Evolutionary conservation across 2,113 vertebrate genomes (phyloP).

Genomic region (Sander vitreus): DNA sequence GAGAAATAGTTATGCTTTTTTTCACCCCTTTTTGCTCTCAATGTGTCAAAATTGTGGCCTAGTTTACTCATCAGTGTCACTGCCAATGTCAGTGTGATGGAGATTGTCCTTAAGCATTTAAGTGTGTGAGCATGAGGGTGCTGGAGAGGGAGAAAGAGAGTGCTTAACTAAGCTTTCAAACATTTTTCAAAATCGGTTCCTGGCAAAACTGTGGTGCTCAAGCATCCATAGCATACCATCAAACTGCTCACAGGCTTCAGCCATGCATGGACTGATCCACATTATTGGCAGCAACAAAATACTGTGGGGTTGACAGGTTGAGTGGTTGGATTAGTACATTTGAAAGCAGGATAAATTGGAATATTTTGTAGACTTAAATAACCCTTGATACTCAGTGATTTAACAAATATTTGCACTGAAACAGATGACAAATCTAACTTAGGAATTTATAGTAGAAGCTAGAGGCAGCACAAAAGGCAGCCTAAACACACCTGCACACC

Average conservation of each 20-base stretch:
- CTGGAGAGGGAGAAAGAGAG: not conserved
- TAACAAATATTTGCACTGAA: conserved; percentile 18
- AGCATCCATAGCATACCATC: conserved; percentile 36
- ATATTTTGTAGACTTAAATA: conserved; percentile 2
- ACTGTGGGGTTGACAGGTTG: conserved; percentile 23
- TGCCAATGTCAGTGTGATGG: conserved; percentile 51
- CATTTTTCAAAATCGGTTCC: conserved; percentile 11
- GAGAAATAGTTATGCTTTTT: conserved; percentile 44
- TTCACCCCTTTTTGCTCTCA: conserved; percentile 68
- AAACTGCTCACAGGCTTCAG: conserved; percentile 29
- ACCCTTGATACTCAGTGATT: not conserved
- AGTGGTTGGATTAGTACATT: conserved; percentile 27
- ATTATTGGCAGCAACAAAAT: conserved; percentile 24
- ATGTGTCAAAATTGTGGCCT: conserved; percentile 78
- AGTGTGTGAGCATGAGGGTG: not conserved
- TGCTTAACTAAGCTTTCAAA: conserved; percentile 33
- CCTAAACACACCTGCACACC: not conserved
- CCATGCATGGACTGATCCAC: conserved; percentile 20
- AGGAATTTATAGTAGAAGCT: not conserved
- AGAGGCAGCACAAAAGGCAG: not conserved
- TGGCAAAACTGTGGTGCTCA: conserved; percentile 7
- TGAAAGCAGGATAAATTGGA: conserved; percentile 16
- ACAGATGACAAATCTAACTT: not conserved
- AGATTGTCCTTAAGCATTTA: conserved; percentile 32
- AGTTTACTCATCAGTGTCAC: conserved; percentile 65